Evolutionary conservation across 2,888 invertebrate genomes (phyloP).

Genomic region (Apamea crenata): DNA sequence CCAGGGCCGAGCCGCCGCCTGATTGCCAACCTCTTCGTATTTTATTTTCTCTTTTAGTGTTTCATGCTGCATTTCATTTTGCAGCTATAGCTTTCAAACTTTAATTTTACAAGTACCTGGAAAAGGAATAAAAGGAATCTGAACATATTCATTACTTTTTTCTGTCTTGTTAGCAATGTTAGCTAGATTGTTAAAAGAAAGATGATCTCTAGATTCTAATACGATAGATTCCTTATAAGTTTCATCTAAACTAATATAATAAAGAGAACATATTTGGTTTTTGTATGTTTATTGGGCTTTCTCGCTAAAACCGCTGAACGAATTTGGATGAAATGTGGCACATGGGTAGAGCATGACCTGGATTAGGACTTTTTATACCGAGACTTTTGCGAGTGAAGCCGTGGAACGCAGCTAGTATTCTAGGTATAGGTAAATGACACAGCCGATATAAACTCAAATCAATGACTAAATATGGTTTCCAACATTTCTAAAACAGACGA

Average conservation of each 20-base stretch:
- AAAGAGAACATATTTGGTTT: background rate
- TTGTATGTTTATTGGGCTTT: background rate
- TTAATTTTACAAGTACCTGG: constrained; percentile 5
- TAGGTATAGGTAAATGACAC: no score
- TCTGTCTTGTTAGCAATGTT: background rate
- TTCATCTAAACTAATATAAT: background rate
- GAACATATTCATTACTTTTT: background rate
- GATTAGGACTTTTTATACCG: background rate
- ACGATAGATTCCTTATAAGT: no score
- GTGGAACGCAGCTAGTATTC: background rate
- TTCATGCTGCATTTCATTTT: constrained; percentile 48
- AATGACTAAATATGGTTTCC: background rate
- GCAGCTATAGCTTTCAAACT: constrained; percentile 23
- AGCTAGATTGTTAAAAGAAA: background rate
- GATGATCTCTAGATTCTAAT: background rate
- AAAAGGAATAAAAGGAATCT: constrained; percentile 4
- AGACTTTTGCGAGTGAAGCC: background rate
- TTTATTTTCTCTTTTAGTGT: constrained; percentile 57
- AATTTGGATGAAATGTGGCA: background rate
- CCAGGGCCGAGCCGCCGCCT: constrained; percentile 69
- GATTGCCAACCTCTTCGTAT: constrained; percentile 59
- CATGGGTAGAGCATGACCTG: background rate
- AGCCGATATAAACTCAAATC: background rate
- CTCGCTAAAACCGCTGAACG: background rate
- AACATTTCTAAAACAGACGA: constrained; percentile 3